Evolutionary conservation across 2,888 invertebrate species (phyloP).

Genomic region (Tetheella fluctuosa): DNA sequence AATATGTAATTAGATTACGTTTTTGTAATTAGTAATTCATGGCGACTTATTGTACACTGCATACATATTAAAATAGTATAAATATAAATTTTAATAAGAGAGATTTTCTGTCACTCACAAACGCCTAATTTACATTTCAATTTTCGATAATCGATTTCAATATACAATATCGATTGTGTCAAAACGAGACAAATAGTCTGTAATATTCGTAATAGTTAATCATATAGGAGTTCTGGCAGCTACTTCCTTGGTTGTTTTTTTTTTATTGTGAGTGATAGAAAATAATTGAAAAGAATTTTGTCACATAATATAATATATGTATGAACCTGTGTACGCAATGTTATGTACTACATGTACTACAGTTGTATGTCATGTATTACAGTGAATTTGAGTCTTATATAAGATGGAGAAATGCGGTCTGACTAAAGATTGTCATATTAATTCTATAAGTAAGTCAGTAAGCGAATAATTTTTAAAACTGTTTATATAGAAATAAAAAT

Average conservation of each 20-base stretch:
- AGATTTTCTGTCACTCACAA: slow-evolving; percentile 11
- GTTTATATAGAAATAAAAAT: slow-evolving; percentile 81
- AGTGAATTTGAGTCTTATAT: slow-evolving; percentile 17
- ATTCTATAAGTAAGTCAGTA: slow-evolving; percentile 34
- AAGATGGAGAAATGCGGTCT: slow-evolving; percentile 31
- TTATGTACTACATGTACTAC: slow-evolving; percentile 2
- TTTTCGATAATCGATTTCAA: neutral
- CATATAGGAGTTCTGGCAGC: neutral
- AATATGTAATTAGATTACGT: slow-evolving; percentile 3
- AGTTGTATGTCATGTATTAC: neutral
- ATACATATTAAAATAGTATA: neutral
- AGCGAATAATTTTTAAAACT: slow-evolving; percentile 69
- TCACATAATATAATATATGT: slow-evolving; percentile 7
- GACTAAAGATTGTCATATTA: slow-evolving; percentile 44
- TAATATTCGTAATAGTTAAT: neutral
- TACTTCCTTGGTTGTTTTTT: neutral
- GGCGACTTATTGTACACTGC: slow-evolving; percentile 9
- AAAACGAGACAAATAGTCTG: neutral
- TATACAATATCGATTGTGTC: slow-evolving; percentile 3
- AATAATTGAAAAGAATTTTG: neutral
- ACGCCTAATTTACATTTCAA: neutral
- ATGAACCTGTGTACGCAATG: slow-evolving; percentile 5
- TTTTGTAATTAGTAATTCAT: slow-evolving; percentile 9
- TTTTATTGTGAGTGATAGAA: neutral
- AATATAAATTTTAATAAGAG: neutral